A percentile compares a stretch with the other conserved stretches of the same genome.
Conservation (phyloP, 1,140 invertebrate genomes). For the Pseudomyrmex pallidus region DNA sequence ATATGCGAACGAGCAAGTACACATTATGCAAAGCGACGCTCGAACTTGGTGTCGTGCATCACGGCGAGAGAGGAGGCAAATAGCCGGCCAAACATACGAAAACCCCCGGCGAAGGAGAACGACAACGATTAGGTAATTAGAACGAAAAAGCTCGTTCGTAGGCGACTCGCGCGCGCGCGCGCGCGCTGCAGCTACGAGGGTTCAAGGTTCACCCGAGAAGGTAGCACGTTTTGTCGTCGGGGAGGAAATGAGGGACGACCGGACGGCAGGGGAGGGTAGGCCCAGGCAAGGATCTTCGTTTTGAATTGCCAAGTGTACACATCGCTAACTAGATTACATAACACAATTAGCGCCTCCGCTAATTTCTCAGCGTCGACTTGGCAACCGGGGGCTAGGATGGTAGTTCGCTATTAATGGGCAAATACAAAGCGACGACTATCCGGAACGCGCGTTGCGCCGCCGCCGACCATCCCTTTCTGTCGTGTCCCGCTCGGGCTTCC, state of each 20-base stretch:
- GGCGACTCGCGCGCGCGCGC: too few species aligned
- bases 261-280: background rate
- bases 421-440: constrained; percentile 82
- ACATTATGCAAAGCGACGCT: constrained; percentile 41
- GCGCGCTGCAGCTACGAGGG: constrained; percentile 14
- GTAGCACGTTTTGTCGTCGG: background rate
- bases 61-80: background rate
- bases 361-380: constrained; percentile 81
- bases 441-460: constrained; percentile 66
- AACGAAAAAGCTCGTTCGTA: constrained; percentile 62
- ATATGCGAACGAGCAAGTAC: background rate
- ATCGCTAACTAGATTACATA: constrained; percentile 82
- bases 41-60: constrained; percentile 19
- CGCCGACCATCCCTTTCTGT: background rate
- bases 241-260: background rate
- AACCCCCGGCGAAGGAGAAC: background rate
- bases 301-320: constrained; percentile 78
- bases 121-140: constrained; percentile 62
- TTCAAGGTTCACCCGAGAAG: constrained; percentile 1
- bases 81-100: background rate
- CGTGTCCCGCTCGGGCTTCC: constrained; percentile 6
- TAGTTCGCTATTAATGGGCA: constrained; percentile 83
- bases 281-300: constrained; percentile 64
- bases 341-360: constrained; percentile 82
- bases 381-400: constrained; percentile 75